Base-by-base conservation (phyloP, 2,888 invertebrate genomes). In the Hypomecis punctinalis region DNA sequence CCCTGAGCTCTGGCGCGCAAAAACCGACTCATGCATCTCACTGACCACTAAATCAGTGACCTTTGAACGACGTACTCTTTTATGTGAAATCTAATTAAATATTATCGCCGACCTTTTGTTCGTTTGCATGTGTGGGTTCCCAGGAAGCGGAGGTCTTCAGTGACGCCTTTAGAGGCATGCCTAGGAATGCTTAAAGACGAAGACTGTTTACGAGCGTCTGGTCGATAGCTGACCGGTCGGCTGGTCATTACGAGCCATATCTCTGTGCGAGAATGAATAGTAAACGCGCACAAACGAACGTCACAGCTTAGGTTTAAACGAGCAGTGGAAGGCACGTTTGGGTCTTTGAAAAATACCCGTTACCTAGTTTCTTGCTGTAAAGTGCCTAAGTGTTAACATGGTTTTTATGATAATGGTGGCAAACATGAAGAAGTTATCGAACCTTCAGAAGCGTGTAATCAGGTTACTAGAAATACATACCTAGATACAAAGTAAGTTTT, bases 241-340 rank as follows among this genome's bases (percentile, higher is more conserved):
- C 82, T 82, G 82, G 85, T 90, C 91, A 89, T 91, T 91, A 90
- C 85, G 82, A 81, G 80, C 86, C 87, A 91, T 91, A 91, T 89
- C 90, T 90, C 88, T 89, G 82, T 86, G 89, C 84, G 81, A 84
- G 86, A 88, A 90, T 90, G 91, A 90, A 90, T 90, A 86, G 89
- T 83, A 84, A 88, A 85, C 83, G 84, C 85, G 88, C 82, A 85
- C 88, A 84, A 83, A 84, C 85, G 75, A 84, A 86, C 83, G 79
- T 83, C 82, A 81, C 81, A 82, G 78, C 80, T 83, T 76, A 81
- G 82, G 81, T 86, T 82, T 82, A 85, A 89, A 87, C 83, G 84
- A 84, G 81, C 85, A 73, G 76, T 79, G 78, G 71, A 71, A 82
- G 82, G 89, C 89, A 90, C 89, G 89, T 88, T 88, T 83, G 76